Base-by-base conservation (phyloP, 2,888 invertebrate species). In the Sepioteuthis lessoniana region DNA sequence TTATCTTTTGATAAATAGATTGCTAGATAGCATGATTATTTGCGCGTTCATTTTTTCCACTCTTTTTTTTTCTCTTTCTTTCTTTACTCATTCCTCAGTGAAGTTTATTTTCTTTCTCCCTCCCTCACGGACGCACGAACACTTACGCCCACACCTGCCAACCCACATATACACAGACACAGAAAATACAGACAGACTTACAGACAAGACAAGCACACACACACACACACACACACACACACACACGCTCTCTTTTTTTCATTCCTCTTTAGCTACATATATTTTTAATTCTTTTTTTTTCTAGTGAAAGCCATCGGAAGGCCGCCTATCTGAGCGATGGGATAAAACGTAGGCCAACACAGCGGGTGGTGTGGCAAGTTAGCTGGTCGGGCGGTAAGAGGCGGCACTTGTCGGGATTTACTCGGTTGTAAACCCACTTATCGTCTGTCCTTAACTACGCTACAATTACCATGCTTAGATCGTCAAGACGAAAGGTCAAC, bases 341-440 rank as follows among this genome's bases (percentile, higher is more conserved):
- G n/a, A 16, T 76, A 19, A 5, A 76, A 76, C 3, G 76, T 35
- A 35, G 76, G 76, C n/a, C n/a, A n/a, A 76, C 16, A n/a, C n/a
- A 1, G 76, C 8, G 21, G n/a, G 76, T 16, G 76, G 35, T 19
- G 25, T 25, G 76, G 25, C 55, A 28, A 5, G 55, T 1, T n/a
- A 4, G 76, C 19, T 13, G 16, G 76, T 76, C n/a, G 76, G n/a
- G 76, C 76, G n/a, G 76, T 76, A 76, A 76, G 76, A 76, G n/a
- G 76, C 76, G n/a, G 76, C 76, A 76, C 76, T 76, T 76, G 76
- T n/a, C 76, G n/a, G n/a, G 76, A 76, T n/a, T 76, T 76, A 76
- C 76, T 76, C 76, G 76, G 16, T 35, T 76, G 76, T 76, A 76
- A 76, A 76, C 76, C 76, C 76, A 76, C 76, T 76, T 76, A 76